A percentile compares a stretch with the other conserved stretches of the same genome.
phyloP scores from a whole-genome alignment of 2,888 invertebrate genomes.

The Hermaeophaga mercurialis region DNA sequence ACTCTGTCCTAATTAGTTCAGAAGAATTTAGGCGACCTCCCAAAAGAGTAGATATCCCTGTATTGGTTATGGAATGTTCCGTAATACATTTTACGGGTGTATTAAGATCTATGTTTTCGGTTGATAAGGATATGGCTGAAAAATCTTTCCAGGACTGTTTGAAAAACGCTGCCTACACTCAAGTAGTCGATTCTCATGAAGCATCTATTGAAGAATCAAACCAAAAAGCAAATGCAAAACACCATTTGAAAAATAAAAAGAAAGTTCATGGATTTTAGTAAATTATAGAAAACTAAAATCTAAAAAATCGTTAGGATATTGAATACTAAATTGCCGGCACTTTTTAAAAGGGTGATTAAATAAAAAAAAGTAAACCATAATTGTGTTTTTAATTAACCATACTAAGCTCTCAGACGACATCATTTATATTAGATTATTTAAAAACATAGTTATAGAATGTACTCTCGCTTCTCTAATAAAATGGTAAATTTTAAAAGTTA shows the following conservation, averaged over 20 bases:
- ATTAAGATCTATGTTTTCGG: slow-evolving; percentile 6
- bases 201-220: neutral
- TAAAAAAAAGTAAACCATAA: neutral
- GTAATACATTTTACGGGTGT: slow-evolving; percentile 4
- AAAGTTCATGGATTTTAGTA: neutral
- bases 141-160: slow-evolving; percentile 4
- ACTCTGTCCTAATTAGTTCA: neutral
- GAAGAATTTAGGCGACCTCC: neutral
- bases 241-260: neutral
- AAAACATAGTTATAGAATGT: no score
- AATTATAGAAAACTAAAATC: neutral
- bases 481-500: no score
- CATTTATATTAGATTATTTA: no score
- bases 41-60: neutral
- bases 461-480: no score
- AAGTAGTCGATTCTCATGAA: neutral
- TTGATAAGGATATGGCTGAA: neutral
- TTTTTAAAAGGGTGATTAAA: slow-evolving; percentile 4
- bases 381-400: slow-evolving; percentile 8
- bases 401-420: no score
- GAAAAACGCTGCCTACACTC: slow-evolving; percentile 1
- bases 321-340: neutral
- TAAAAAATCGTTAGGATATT: neutral
- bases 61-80: slow-evolving; percentile 5
- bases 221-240: neutral